phyloP scores from a whole-genome alignment of 2,113 vertebrate species.

The Calyptommatus sinebrachiatus region DNA sequence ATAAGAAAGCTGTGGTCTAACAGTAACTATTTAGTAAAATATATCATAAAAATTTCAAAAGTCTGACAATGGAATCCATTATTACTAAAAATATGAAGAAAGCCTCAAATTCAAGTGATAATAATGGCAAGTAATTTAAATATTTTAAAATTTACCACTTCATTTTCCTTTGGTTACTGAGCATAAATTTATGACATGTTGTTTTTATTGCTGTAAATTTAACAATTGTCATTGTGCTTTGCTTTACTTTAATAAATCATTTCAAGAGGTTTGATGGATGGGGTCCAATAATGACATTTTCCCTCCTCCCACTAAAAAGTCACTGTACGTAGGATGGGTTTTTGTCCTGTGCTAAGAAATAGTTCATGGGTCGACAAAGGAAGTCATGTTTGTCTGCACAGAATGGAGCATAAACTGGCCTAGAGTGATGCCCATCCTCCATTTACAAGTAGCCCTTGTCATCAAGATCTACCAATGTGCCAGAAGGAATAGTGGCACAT shows the following conservation, averaged over 20 bases:
- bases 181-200: slow-evolving; percentile 29
- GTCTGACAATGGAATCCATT: slow-evolving; percentile 30
- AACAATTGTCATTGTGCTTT: slow-evolving; percentile 13
- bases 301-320: not conserved
- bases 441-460: no score
- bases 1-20: slow-evolving; percentile 1
- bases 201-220: not conserved
- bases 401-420: no score
- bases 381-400: no score
- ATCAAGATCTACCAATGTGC: no score
- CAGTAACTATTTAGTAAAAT: slow-evolving; percentile 16
- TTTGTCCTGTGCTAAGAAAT: no score
- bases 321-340: no score
- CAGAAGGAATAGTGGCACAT: no score
- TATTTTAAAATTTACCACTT: slow-evolving; percentile 33
- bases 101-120: slow-evolving; percentile 22
- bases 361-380: no score
- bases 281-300: slow-evolving; percentile 1
- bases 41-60: slow-evolving; percentile 51
- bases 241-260: not conserved
- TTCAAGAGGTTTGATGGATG: slow-evolving; percentile 7
- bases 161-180: slow-evolving; percentile 33
- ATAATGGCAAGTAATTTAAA: slow-evolving; percentile 27
- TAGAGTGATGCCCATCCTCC: no score
- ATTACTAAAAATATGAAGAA: slow-evolving; percentile 22